Evolutionary conservation across 2,888 invertebrate genomes (phyloP).

Genomic region (Dasypolia templi): DNA sequence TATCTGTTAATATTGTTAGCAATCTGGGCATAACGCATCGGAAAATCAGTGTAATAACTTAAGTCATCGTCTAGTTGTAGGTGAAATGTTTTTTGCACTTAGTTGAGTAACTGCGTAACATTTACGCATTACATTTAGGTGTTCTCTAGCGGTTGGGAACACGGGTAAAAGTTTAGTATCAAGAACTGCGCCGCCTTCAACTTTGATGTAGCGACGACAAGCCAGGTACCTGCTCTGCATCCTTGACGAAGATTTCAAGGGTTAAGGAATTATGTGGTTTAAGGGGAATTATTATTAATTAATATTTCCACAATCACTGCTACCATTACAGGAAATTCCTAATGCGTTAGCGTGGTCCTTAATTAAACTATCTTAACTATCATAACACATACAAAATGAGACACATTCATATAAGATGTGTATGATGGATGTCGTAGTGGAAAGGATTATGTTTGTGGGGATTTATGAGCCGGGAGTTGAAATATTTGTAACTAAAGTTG

Average conservation of each 20-base stretch:
- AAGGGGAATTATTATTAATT: too few species aligned
- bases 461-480: slow-evolving; percentile 15
- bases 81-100: neutral
- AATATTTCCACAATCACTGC: too few species aligned
- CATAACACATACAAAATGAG: too few species aligned
- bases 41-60: neutral
- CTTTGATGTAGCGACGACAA: slow-evolving; percentile 53
- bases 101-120: neutral
- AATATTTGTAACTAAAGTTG: neutral
- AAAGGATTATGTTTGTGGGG: neutral
- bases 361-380: too few species aligned
- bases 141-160: neutral
- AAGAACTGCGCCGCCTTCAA: slow-evolving; percentile 50
- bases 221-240: slow-evolving; percentile 10
- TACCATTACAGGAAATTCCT: too few species aligned
- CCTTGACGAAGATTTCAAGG: neutral
- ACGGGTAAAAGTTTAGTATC: slow-evolving; percentile 34
- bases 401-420: too few species aligned
- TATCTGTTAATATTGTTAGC: neutral
- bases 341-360: too few species aligned
- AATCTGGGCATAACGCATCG: neutral
- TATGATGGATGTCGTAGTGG: slow-evolving; percentile 1
- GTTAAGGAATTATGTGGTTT: slow-evolving; percentile 9
- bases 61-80: neutral
- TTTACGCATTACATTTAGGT: neutral